Percentiles rank a stretch among this genome's conserved stretches.
Evolutionary conservation across 2,113 vertebrate genomes (phyloP).

Genomic region (Cheilinus undulatus): DNA sequence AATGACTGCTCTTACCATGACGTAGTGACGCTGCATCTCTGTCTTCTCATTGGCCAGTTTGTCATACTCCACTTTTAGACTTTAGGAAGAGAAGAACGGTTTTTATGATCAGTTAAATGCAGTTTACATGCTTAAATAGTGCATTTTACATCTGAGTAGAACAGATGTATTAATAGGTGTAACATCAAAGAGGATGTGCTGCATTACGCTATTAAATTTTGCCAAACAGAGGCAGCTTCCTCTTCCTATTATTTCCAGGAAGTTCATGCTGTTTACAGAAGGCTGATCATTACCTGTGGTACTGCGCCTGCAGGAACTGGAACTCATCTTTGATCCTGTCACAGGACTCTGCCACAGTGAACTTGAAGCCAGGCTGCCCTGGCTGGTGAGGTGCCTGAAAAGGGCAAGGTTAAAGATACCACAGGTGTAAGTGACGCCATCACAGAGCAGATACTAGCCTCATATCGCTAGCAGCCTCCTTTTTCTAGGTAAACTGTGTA

Average conservation of each 20-base stretch:
- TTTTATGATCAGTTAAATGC: not conserved
- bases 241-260: conserved; percentile 61
- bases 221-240: conserved; percentile 49
- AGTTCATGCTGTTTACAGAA: conserved; percentile 38
- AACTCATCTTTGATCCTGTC: conserved; percentile 97
- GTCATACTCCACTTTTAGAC: conserved; percentile 95
- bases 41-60: conserved; percentile 97
- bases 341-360: conserved; percentile 94
- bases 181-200: not conserved
- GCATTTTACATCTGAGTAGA: not conserved
- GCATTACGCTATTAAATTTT: conserved; percentile 10
- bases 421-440: conserved; percentile 47
- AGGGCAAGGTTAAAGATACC: conserved; percentile 43
- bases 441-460: conserved; percentile 20
- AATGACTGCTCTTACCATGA: conserved; percentile 89
- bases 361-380: conserved; percentile 95
- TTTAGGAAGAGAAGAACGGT: conserved; percentile 42
- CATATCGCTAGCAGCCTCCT: conserved; percentile 9
- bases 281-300: conserved; percentile 88
- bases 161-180: not conserved
- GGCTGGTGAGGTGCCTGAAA: conserved; percentile 93
- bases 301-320: conserved; percentile 95
- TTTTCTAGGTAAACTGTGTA: conserved; percentile 7
- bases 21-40: conserved; percentile 97
- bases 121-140: not conserved